Evolutionary conservation across 2,888 invertebrate genomes (phyloP), one percentile per base, ranked within the genome.

Genomic region (Ferrisia virgata): DNA sequence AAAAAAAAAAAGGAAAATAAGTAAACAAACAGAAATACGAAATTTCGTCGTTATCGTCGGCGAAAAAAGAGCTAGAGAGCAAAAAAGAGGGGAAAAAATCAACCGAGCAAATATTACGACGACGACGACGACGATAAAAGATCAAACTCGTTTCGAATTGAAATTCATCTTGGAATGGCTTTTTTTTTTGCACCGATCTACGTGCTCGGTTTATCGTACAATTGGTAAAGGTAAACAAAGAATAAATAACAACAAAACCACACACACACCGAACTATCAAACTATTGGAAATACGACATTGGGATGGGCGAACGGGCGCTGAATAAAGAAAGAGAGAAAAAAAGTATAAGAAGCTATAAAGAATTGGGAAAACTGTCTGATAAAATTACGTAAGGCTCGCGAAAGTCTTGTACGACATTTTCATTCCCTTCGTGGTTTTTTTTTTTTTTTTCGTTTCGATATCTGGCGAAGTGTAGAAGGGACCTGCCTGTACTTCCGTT

Each of bases 181-280:
- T 47, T 64, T 18, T 47, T 25, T 58, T 64, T 64, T 28, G 28
- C 64, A 28, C 25, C 64, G 25, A 28, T 28, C 25, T 72, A 72
- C 33, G 72, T 72, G 72, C 72, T 72, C 72, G 72, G 33, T 33
- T 33, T 18, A 31, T 31, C 33, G 18, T 33, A 33, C 64, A 31
- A 33, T 33, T 79, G n/a, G 36, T 13, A 43, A 79, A 47, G 47
- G 47, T 47, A 79, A 79, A 79, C 31, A 47, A 47, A 79, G 79
- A 79, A 79, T 79, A 79, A 79, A 79, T 79, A 79, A 79, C 79
- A 79, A 79, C 40, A 40, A 36, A 40, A 79, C 39, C 18, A 39
- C 79, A 28, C 22, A 18, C 40, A 47, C 47, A 5, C 5, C n/a
- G 31, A 72, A n/a, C 8, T 18, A 6, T 47, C n/a, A 33, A 33